Evolutionary conservation across 2,797 vertebrate species (phyloP), one percentile per base, ranked within the genome.

Genomic region (Artibeus lituratus): DNA sequence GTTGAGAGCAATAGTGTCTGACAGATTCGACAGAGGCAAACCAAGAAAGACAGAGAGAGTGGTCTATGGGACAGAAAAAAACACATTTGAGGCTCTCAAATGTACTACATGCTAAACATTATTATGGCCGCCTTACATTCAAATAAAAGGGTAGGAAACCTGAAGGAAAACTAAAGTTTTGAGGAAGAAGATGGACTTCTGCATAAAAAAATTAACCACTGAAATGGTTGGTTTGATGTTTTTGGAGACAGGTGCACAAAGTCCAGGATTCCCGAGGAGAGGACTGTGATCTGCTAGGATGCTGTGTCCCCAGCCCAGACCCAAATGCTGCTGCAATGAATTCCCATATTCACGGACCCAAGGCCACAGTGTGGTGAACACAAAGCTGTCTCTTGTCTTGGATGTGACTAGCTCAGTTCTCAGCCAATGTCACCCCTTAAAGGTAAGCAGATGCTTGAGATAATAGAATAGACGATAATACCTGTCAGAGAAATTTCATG

Each of bases 51-150:
- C 10, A 9, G 18, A 37, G n/a, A 91, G 62, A 19, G 24, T 0
- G 3, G 22, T 4, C 67, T 29, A n/a, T 10, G 15, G 47, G 53
- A 7, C 37, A 3, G 53, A 11, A 37, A 47, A 12, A 7, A 82
- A 72, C 35, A 70, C 18, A 16, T 73, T 10, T 42, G 74, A 29
- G 16, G 37, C 16, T 15, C 32, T 65, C 74, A 21, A 4, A 32
- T 32, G 21, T 5, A 2, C 32, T 22, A 15, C 0, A 1, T 3
- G 7, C 32, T 69, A 51, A 53, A 49, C 35, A 12, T 11, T 24
- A 21, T 12, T 2, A 42, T 22, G 37, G 9, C 19, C 3, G 6
- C 14, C 0, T 55, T 42, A 39, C 21, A 21, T 37, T 77, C 26
- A 49, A 94, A 32, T 11, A 57, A 72, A 72, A 37, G 9, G 42